Evolutionary conservation across 2,888 invertebrate species (phyloP).

Genomic region (Drosophila maculinotata): DNA sequence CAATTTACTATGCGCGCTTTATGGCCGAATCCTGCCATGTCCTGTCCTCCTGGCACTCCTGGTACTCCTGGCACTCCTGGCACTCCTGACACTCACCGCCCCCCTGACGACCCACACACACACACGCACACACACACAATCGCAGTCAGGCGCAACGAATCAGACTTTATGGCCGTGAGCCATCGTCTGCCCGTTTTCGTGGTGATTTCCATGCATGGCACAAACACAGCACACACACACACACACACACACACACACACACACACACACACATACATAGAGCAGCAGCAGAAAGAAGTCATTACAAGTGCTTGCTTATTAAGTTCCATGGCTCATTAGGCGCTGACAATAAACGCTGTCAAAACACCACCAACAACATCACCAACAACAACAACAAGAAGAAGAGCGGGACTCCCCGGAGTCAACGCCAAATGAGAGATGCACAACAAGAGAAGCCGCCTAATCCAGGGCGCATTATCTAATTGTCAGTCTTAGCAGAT

Average conservation of each 20-base stretch:
- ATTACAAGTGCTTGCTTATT: slow-evolving; percentile 79
- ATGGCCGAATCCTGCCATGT: slow-evolving; percentile 60
- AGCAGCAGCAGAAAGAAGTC: slow-evolving; percentile 56
- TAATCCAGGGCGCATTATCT: slow-evolving; percentile 74
- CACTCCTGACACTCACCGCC: no score
- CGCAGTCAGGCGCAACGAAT: slow-evolving; percentile 57
- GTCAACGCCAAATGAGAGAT: slow-evolving; percentile 13
- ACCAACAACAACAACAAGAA: slow-evolving; percentile 15
- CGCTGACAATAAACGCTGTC: slow-evolving; percentile 74
- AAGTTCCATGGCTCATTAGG: slow-evolving; percentile 80
- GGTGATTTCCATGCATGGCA: slow-evolving; percentile 57
- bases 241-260: slow-evolving; percentile 9
- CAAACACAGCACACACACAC: slow-evolving; percentile 18
- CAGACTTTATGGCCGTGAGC: slow-evolving; percentile 58
- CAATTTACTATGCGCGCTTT: slow-evolving; percentile 80
- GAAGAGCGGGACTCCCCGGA: slow-evolving; percentile 15
- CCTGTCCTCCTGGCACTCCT: slow-evolving; percentile 2
- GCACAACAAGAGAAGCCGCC: slow-evolving; percentile 48
- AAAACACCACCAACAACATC: slow-evolving; percentile 48
- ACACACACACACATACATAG: neutral
- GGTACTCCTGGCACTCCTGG: no score
- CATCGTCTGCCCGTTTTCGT: slow-evolving; percentile 32
- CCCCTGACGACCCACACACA: neutral
- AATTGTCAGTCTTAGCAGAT: slow-evolving; percentile 75
- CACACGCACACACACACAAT: slow-evolving; percentile 9